Evolutionary conservation across 2,797 vertebrate species (phyloP), one percentile per base, ranked within the genome.

Genomic region (Octomys mimax): DNA sequence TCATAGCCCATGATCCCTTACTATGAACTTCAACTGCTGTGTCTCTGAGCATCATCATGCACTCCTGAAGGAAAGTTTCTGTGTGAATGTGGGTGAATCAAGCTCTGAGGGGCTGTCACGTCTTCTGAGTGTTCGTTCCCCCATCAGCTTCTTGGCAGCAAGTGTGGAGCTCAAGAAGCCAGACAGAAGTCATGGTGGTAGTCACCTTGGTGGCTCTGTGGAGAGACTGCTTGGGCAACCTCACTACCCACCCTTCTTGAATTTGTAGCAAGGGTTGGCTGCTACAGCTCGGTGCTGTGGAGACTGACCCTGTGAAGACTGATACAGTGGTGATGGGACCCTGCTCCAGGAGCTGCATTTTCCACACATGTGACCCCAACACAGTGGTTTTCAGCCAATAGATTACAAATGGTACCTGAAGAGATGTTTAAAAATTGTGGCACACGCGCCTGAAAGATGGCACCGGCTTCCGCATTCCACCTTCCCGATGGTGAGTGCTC

Each of bases 271-370:
- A 61, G 13, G 4, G 8, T 21, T 46, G 70, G 78, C 70, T 57
- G 1, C 24, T 54, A 5, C 2, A 68, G 8, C 54, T 33, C 14
- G 7, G 10, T 1, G 8, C 3, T 42, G 9, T 8, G 28, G 22
- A 59, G 57, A 75, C 21, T 3, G 12, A 6, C 0, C 31, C 10
- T 57, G 9, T 8, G 28, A 22, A 59, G 64, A 75, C 21, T 3
- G 12, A 6, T 0, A 24, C 10, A 46, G 6, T 26, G 36, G 1
- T 42, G 8, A 19, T 12, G 24, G 62, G 33, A 70, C 12, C 54
- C 14, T 36, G 4, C 1, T 10, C 39, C 36, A 24, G 42, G 61
- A 59, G 9, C 28, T 6, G 3, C 22, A 5, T 36, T 59, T 21
- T 64, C 36, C 31, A 39, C 10, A 19, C 8, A 16, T 61, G 4